Conservation (phyloP, 2,888 invertebrate genomes). For the Lapara coniferarum region DNA sequence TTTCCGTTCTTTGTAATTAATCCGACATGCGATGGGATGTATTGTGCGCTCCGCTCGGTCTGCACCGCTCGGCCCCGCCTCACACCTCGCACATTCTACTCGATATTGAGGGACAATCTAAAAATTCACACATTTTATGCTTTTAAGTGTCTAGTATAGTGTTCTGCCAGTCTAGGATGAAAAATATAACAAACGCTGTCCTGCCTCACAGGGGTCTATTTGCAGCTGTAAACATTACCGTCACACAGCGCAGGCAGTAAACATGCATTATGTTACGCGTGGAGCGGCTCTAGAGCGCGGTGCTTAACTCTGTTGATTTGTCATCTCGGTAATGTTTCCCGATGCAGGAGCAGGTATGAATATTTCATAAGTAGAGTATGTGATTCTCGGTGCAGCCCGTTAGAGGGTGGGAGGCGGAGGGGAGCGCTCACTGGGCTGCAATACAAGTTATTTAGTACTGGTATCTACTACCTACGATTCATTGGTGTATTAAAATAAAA, state of each 20-base stretch:
- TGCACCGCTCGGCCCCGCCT: neutral
- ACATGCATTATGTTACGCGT: neutral
- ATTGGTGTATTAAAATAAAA: no score
- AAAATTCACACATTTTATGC: no score
- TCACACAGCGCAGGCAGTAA: neutral
- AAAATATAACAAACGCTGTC: no score
- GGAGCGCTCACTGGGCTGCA: neutral
- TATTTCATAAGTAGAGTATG: neutral
- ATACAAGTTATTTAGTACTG: no score
- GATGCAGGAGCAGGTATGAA: neutral
- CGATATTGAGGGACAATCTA: neutral
- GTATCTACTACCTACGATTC: no score
- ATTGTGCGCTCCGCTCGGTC: slow-evolving; percentile 39
- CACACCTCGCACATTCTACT: neutral
- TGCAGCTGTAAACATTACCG: no score
- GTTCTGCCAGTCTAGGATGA: no score
- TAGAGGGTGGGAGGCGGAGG: neutral
- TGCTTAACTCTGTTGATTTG: neutral
- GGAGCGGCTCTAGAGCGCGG: neutral
- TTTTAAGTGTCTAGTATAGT: no score
- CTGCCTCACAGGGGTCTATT: no score
- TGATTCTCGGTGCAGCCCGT: neutral
- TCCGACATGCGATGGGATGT: slow-evolving; percentile 54
- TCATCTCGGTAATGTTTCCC: neutral
- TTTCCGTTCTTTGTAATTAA: slow-evolving; percentile 63